Base-by-base conservation (phyloP, 2,113 vertebrate genomes). In the Petrocephalus zakoni region DNA sequence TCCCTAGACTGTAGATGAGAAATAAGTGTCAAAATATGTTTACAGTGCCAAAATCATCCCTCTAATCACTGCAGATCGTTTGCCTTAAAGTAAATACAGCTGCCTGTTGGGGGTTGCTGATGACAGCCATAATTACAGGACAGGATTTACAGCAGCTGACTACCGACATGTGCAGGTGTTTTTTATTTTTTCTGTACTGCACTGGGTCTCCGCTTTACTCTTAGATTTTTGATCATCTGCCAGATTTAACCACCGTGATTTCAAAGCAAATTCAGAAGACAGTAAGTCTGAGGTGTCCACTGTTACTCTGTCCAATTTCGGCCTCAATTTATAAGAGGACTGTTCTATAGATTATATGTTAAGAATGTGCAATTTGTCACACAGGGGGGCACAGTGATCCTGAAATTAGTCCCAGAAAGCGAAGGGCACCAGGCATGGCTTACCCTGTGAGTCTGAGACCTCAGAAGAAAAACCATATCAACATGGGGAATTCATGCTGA, bases 51-150 rank as follows among this genome's bases (percentile, higher is more conserved):
- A 42, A 88, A 46, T 34, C 0, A 13, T 15, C 83, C 75, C 88
- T 88, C 56, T 64, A 88, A 61, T 82, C 51, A n/a, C 22, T 49
- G 37, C 53, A n/a, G 87, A 68, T 64, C 88, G 2, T 90, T 90
- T 85, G 84, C 72, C 90, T 90, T 90, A 82, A 87, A 87, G 92
- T 95, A 95, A 94, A 95, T 94, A 94, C 94, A 95, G 94, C 93
- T n/a, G 88, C 91, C 92, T 87, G 91, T 92, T 90, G 88, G 92
- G 92, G 92, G 94, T 92, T 93, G 92, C 90, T 93, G 94, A 94
- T 95, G 94, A 95, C 93, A 93, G 93, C 64, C 88, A 88, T 94
- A 95, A 96, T 96, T 95, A 96, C 93, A 95, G 91, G 90, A 92
- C 92, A 90, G 92, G 93, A 88, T 88, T 84, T 87, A 90, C 89